Evolutionary conservation across 1,140 invertebrate species (phyloP).

Genomic region (Ylistrum balloti): DNA sequence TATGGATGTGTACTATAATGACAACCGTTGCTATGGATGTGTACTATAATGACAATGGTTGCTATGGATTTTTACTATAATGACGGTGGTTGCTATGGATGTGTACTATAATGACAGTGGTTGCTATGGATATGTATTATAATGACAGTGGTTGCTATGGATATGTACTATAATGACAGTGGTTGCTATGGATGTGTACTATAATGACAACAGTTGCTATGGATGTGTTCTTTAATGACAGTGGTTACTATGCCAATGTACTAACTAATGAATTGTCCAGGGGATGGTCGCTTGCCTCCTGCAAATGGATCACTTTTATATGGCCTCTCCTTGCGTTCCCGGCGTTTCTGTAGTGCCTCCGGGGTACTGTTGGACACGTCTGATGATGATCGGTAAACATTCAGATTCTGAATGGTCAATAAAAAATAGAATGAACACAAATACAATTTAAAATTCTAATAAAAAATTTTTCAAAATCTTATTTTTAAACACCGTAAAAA

Average conservation of each 20-base stretch:
- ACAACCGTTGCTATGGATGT: too few relatives aligned
- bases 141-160: not conserved
- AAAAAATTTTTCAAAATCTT: too few relatives aligned
- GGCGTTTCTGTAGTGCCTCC: slow-evolving; percentile 52
- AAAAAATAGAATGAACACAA: too few relatives aligned
- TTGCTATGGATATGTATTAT: not conserved
- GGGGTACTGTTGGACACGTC: slow-evolving; percentile 55
- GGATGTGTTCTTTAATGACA: not conserved
- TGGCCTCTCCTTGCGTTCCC: slow-evolving; percentile 57
- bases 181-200: not conserved
- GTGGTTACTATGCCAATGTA: not conserved
- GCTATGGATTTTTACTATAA: too few relatives aligned
- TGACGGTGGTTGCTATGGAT: too few relatives aligned
- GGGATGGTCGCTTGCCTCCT: slow-evolving; percentile 37
- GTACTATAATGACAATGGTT: too few relatives aligned
- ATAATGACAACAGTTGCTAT: not conserved
- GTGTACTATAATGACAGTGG: not conserved
- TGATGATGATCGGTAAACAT: slow-evolving; percentile 55
- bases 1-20: too few relatives aligned
- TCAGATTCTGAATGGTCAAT: not conserved
- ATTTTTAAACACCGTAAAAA: too few relatives aligned
- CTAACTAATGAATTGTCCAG: not conserved
- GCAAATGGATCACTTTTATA: slow-evolving; percentile 66
- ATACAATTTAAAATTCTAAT: too few relatives aligned
- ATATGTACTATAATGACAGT: not conserved